Evolutionary conservation across 1,140 invertebrate species (phyloP), one percentile per base, ranked within the genome.

Genomic region (Augochlora pura): DNA sequence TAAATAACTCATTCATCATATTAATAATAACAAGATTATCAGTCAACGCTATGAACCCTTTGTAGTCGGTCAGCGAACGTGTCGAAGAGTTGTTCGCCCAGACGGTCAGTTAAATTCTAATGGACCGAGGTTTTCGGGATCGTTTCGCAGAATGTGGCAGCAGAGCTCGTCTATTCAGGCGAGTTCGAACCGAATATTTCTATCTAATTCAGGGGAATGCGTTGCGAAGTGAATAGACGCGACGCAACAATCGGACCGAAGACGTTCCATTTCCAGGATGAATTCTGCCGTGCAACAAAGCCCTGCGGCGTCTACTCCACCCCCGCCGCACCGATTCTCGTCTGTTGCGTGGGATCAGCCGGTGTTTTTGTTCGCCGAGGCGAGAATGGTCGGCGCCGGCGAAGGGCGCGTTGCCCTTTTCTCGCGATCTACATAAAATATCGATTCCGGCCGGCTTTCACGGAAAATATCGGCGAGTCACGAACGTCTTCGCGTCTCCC

Each of bases 391-490:
- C 77, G 16, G 38, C 70, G 74, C 82, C 86, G 64, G 81, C 32
- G 81, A 79, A 73, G 82, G 87, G 87, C 27, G 82, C 86, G 81
- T 87, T 86, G 84, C 81, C 78, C 85, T 81, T 87, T 85, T 74
- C 78, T 66, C 85, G 71, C 71, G 86, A 91, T 91, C 86, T 91
- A 87, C 90, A 90, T 91, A 90, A 91, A 91, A 89, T 84, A 87
- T 88, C 86, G 82, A 89, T 90, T 87, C 84, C 32, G 67, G 57
- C 71, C 77, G 59, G 54, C 49, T 63, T 82, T 46, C 60, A 70
- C 72, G 82, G 83, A 82, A 90, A 91, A 90, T 87, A 77, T 88
- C 84, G 87, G 42, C 88, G 75, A 90, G 90, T 92, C 91, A 92
- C 87, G 85, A 80, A 85, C 62, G 60, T 63, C 72, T 68, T 79